Base-by-base conservation (phyloP, 2,888 invertebrate species). In the Microplitis manilae region DNA sequence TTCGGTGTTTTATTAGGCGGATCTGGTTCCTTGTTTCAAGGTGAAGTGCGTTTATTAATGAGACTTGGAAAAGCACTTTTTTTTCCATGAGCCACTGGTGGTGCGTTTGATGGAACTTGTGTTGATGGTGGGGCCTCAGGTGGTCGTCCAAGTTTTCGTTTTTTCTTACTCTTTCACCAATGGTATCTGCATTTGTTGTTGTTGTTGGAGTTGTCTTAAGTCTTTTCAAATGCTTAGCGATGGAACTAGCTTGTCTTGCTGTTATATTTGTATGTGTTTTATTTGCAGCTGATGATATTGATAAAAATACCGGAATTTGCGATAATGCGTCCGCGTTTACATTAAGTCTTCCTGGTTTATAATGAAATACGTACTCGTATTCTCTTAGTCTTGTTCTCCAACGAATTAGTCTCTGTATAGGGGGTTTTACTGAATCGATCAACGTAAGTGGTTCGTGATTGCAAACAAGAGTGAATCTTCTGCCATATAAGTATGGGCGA, bases 401-500 rank as follows among this genome's bases (percentile, higher is more conserved):
- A n/a, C n/a, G n/a, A n/a, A n/a, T n/a, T n/a, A n/a, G n/a, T n/a
- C n/a, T n/a, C n/a, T n/a, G n/a, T n/a, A n/a, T n/a, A n/a, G n/a
- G n/a, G n/a, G n/a, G n/a, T n/a, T n/a, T n/a, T n/a, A n/a, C n/a
- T n/a, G n/a, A n/a, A n/a, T n/a, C n/a, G n/a, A n/a, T n/a, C 78
- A n/a, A n/a, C n/a, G n/a, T n/a, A n/a, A n/a, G 68, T 0, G 79
- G 77, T 62, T 77, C 75, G 15, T 81, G 79, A 59, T 79, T 78
- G 1, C 68, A 73, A 2, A 78, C 64, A 8, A 79, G 61, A 0
- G 38, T 77, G 40, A 79, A 76, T 39, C 78, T 70, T 8, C 62
- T 30, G 0, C 77, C 81, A 30, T 79, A 78, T 0, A 81, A 15
- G 60, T 76, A 79, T 7, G 70, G 71, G 4, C 69, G 6, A 15